Base-by-base conservation (phyloP, 2,113 vertebrate genomes). In the Tyto alba region DNA sequence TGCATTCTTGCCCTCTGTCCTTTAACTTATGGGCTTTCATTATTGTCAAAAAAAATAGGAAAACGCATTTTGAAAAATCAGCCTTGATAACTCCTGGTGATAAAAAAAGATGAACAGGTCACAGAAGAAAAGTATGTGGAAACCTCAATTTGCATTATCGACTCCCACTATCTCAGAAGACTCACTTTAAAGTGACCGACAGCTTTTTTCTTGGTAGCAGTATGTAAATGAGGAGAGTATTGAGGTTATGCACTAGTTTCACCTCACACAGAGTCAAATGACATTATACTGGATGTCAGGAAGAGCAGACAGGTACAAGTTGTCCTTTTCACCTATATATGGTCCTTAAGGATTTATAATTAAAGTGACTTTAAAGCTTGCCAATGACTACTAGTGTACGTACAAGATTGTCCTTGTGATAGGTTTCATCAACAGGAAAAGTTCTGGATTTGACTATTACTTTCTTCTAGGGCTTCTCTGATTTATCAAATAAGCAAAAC, bases 61-160 rank as follows among this genome's bases (percentile, higher is more conserved):
- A 95, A 96, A 88, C 0, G 3, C 25, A 62, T 90, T 82, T 87
- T 89, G 69, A 89, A 92, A 95, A 91, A 89, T 76, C 41, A 89
- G 55, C 50, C 64, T 74, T 95, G 75, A 75, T 90, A 88, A 93
- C 40, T 81, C 32, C 38, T 57, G 32, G 5, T 90, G 88, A 91
- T 91, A 82, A 95, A 87, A 93, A 89, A 88, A 87, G 57, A 87
- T 7, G 3, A 90, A 78, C 23, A 60, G 69, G 80, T 96, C 76
- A 90, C 11, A 47, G 52, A 91, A 91, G 27, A 93, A 91, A 93
- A 86, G 50, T 34, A 41, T 40, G 11, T 66, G 76, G n/a, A 85
- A 91, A 84, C 36, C 73, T 90, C 75, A 72, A 19, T 97, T 97
- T 96, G 43, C 96, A 96, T 95, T 96, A 96, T 96, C 0, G 22